Conservation (phyloP, 2,797 vertebrate genomes). For the Gila robusta region DNA sequence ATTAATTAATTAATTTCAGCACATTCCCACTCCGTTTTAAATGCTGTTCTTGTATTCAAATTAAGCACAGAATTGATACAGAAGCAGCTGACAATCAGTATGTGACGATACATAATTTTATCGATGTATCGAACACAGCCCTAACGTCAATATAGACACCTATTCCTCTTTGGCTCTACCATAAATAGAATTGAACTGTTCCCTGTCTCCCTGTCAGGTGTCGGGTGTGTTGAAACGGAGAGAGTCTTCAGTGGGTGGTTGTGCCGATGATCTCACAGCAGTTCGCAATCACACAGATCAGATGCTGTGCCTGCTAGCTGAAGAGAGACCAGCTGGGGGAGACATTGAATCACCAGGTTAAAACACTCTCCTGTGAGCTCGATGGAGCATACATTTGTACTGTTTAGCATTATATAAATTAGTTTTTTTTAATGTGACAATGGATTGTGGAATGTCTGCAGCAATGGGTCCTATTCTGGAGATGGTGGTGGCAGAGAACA, state of each 20-base stretch:
- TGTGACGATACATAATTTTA: background rate
- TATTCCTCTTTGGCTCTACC: background rate
- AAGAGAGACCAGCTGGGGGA: constrained; percentile 84
- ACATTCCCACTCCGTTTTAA: too few relatives aligned
- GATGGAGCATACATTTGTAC: background rate
- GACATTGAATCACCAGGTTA: constrained; percentile 60
- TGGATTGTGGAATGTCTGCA: constrained; percentile 19
- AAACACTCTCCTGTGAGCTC: constrained; percentile 20
- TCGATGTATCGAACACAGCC: too few relatives aligned
- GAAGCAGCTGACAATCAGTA: background rate
- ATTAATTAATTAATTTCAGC: too few relatives aligned
- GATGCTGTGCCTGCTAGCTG: constrained; percentile 92
- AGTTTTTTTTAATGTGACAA: background rate
- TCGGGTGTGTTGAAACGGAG: constrained; percentile 89
- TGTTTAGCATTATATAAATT: background rate
- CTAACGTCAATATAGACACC: background rate
- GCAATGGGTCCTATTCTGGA: constrained; percentile 88
- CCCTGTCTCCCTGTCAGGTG: constrained; percentile 76
- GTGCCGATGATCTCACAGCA: constrained; percentile 87
- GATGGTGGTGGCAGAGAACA: constrained; percentile 85
- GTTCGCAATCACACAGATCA: constrained; percentile 96
- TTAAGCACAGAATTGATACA: too few relatives aligned
- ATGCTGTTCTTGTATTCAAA: too few relatives aligned
- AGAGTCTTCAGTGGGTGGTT: constrained; percentile 77
- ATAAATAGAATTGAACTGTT: background rate